phyloP scores from a whole-genome alignment of 2,113 vertebrate genomes.

The Bungarus multicinctus region DNA sequence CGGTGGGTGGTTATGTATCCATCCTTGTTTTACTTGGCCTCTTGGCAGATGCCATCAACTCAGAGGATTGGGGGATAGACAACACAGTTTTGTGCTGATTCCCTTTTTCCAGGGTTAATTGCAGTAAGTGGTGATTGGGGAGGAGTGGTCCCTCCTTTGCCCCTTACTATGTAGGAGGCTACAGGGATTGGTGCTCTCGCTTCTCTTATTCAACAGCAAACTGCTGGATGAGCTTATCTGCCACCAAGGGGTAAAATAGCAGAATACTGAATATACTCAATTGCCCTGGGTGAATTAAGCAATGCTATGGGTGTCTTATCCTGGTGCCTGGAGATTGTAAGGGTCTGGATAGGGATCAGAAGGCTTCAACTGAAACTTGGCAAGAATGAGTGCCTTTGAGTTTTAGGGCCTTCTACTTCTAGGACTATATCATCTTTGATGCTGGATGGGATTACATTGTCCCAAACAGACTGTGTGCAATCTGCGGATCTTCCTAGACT shows the following conservation, averaged over 20 bases:
- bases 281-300: neutral
- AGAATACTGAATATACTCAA: neutral
- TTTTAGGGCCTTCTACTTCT: neutral
- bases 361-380: neutral
- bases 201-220: neutral
- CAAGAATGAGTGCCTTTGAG: neutral
- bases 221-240: neutral
- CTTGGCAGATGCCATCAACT: neutral
- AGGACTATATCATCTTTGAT: neutral
- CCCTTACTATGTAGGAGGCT: neutral
- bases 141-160: neutral
- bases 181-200: neutral
- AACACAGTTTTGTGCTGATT: too few species aligned
- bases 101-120: neutral
- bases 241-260: neutral
- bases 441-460: neutral
- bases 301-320: neutral
- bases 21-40: neutral
- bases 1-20: neutral
- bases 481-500: neutral
- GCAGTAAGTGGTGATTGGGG: neutral
- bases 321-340: neutral
- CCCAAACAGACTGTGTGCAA: neutral
- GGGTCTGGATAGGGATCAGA: neutral
- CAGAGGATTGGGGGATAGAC: too few species aligned